Base-by-base conservation (phyloP, 2,113 vertebrate genomes). In the Pungitius pungitius region DNA sequence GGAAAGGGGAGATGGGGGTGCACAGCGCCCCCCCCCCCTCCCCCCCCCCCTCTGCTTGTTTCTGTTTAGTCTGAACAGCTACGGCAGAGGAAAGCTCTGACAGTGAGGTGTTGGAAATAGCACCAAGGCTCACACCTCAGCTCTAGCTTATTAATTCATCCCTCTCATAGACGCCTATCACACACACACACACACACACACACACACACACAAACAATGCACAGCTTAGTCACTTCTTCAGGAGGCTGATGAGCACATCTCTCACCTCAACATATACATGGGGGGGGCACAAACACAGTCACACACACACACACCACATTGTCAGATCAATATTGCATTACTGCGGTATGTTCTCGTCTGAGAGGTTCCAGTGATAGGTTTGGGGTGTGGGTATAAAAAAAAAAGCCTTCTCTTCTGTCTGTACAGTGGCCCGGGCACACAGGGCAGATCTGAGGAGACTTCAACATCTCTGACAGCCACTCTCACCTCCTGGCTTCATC, bases 311-410 rank as follows among this genome's bases (percentile, higher is more conserved):
- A 82, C 67, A 75, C 61, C 66, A 80, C 74, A 76, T 64, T 85
- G 86, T 85, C 85, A 87, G 85, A 92, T 92, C 91, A 91, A 92
- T 91, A 91, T 84, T 91, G 89, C 85, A 92, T 91, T 91, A 91
- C 81, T 83, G 87, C 66, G 52, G 78, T 77, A 75, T 91, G 87
- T 90, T 88, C 85, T 87, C 81, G 79, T 87, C 72, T 81, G 80
- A 84, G 87, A 87, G 76, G 80, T 68, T 84, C 78, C 83, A 81
- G 85, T 89, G 89, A 86, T 87, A 83, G 87, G 85, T 89, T 77
- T 83, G 71, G 61, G 69, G 68, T 88, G 86, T 74, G 70, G 81
- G 85, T 81, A 84, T 81, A 83, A 85, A 80, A 51, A 35, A 35
- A 35, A 35, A 35, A 35, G 33, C 35, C 66, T 10, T 77, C 76